Conservation (phyloP, 2,113 vertebrate species). For the Trachemys scripta region DNA sequence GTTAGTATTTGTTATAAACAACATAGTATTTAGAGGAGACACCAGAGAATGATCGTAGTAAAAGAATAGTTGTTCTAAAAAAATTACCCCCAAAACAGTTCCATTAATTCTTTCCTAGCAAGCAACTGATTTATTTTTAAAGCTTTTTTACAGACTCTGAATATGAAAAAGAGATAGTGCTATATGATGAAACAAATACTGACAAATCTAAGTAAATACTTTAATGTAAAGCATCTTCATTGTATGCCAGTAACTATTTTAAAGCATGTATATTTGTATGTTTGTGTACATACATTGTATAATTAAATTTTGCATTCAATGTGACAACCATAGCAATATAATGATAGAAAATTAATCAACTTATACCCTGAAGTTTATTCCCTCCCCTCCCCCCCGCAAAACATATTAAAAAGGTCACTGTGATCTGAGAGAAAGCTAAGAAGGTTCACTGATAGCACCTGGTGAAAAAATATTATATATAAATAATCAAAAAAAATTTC, state of each 20-base stretch:
- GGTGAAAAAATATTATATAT: conserved; percentile 92
- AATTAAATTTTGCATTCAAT: conserved; percentile 72
- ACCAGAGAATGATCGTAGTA: conserved; percentile 14
- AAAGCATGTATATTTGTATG: conserved; percentile 72
- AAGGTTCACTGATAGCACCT: conserved; percentile 94
- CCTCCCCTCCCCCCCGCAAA: conserved; percentile 52
- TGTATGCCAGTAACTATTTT: conserved; percentile 64
- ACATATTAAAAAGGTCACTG: conserved; percentile 79
- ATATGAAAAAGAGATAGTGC: conserved; percentile 5
- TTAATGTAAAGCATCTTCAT: conserved; percentile 60
- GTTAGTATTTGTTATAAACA: conserved; percentile 76
- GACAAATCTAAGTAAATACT: conserved; percentile 66
- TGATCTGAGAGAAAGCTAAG: conserved; percentile 83
- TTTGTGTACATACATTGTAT: conserved; percentile 73
- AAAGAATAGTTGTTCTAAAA: conserved; percentile 27
- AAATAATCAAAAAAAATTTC: conserved; percentile 97
- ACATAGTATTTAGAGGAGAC: conserved; percentile 54
- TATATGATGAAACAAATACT: conserved; percentile 69
- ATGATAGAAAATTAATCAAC: conserved; percentile 81
- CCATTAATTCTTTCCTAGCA: conserved; percentile 25
- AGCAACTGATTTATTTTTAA: conserved; percentile 49
- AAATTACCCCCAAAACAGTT: conserved; percentile 13
- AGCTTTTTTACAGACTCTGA: conserved; percentile 50
- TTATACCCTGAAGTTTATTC: conserved; percentile 79
- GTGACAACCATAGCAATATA: conserved; percentile 65